phyloP scores from a whole-genome alignment of 1,140 invertebrate genomes.

The Bombyx mori region DNA sequence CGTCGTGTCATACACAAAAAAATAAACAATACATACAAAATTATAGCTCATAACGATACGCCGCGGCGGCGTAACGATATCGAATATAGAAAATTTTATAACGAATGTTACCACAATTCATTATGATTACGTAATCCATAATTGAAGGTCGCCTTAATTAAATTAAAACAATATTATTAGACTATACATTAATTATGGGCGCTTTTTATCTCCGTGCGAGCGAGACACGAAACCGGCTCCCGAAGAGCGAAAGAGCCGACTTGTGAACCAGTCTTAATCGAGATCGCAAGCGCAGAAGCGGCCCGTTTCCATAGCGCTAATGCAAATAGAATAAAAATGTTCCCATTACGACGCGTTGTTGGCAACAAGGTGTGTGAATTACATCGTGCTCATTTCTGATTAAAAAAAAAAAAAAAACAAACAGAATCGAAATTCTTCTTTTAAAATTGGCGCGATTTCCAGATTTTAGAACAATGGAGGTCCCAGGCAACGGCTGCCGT shows the following conservation, averaged over 20 bases:
- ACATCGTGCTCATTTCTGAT: not conserved
- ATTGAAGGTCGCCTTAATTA: too few species aligned
- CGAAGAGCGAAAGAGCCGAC: constrained; percentile 2
- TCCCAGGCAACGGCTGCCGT: constrained; percentile 27
- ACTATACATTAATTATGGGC: too few species aligned
- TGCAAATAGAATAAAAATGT: constrained; percentile 43
- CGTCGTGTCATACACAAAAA: too few species aligned
- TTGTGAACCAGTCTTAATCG: constrained; percentile 36
- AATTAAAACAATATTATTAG: too few species aligned
- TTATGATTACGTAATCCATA: too few species aligned
- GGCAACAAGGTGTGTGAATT: constrained; percentile 50
- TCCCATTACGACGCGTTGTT: constrained; percentile 53
- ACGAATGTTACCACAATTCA: too few species aligned
- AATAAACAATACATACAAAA: too few species aligned
- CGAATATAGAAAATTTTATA: too few species aligned
- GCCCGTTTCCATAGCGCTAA: constrained; percentile 25
- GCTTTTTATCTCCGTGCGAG: constrained; percentile 16
- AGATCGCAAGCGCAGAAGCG: constrained; percentile 29
- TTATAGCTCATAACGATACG: too few species aligned
- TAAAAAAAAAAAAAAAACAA: constrained; percentile 11
- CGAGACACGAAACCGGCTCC: constrained; percentile 37
- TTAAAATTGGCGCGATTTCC: constrained; percentile 24
- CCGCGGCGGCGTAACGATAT: too few species aligned
- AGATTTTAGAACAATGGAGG: constrained; percentile 67
- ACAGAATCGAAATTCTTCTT: constrained; percentile 5